A percentile compares a stretch with the other conserved stretches of the same genome.
These are phyloP conservation scores for Ceyx melanurus DNA, from an alignment of 2,113 vertebrate species.

Conservation along the genomic window DNA sequence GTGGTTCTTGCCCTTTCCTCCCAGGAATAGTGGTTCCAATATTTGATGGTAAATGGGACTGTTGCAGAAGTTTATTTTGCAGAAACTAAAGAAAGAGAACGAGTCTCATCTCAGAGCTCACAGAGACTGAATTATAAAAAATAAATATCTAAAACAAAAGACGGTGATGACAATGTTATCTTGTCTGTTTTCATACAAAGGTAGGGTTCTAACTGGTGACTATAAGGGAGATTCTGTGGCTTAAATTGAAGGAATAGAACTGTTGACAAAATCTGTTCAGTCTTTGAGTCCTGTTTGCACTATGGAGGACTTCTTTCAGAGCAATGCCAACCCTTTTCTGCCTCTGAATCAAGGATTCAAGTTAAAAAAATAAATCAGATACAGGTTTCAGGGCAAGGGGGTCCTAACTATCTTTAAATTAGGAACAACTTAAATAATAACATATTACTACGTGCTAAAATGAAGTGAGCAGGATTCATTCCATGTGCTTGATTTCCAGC, in stretches of 20 bases:
- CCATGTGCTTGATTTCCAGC: neutral
- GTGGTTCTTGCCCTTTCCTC: neutral
- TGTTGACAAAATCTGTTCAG: neutral
- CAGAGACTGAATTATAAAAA: neutral
- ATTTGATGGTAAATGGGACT: neutral
- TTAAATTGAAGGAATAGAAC: neutral
- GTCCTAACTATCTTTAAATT: neutral
- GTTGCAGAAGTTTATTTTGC: neutral
- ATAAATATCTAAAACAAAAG: neutral
- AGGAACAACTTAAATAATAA: neutral
- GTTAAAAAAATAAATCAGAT: neutral
- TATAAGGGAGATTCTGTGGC: neutral
- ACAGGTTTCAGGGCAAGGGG: neutral
- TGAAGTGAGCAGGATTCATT: neutral
- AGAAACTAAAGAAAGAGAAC: neutral
- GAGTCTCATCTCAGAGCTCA: neutral
- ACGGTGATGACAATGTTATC: neutral
- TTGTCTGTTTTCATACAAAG: neutral
- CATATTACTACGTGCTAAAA: neutral
- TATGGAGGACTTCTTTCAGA: neutral
- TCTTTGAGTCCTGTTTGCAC: neutral
- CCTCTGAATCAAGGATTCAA: neutral
- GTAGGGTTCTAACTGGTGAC: neutral
- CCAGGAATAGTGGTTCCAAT: neutral
- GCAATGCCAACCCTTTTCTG: neutral